These are phyloP conservation scores for Lamprotornis superbus DNA, from an alignment of 2,113 vertebrate genomes.

Conservation along the genomic window DNA sequence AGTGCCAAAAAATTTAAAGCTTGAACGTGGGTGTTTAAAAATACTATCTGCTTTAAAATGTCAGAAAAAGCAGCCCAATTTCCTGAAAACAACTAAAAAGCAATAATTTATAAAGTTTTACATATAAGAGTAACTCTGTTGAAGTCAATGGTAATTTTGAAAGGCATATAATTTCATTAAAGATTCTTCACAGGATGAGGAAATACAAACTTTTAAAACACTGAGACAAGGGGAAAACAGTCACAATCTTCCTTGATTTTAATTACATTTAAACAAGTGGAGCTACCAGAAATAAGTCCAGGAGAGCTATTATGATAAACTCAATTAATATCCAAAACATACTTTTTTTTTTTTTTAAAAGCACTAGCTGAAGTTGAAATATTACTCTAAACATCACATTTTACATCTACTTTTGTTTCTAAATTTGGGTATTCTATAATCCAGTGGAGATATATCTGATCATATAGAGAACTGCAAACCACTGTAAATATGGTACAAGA, in stretches of 20 bases:
- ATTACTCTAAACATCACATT: not conserved
- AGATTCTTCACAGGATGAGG: not conserved
- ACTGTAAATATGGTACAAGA: not conserved
- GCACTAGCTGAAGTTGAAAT: not conserved
- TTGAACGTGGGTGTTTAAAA: not conserved
- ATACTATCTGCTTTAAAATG: not conserved
- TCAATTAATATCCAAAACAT: not conserved
- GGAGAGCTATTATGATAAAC: not conserved
- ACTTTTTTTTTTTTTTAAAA: not conserved
- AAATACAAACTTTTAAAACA: not conserved
- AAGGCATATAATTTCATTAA: not conserved
- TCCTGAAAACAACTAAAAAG: not conserved
- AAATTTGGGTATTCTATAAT: not conserved
- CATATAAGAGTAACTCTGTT: not conserved
- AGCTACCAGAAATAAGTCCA: not conserved
- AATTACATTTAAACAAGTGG: not conserved
- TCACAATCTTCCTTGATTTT: not conserved
- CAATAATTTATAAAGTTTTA: not conserved
- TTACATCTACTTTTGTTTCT: not conserved
- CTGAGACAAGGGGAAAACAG: not conserved
- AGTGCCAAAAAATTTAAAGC: not conserved
- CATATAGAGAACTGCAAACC: not conserved
- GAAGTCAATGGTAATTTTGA: not conserved
- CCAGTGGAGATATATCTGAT: not conserved
- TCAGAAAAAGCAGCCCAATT: not conserved